Base-by-base conservation (phyloP, 2,113 vertebrate species). In the Onychostruthus taczanowskii region DNA sequence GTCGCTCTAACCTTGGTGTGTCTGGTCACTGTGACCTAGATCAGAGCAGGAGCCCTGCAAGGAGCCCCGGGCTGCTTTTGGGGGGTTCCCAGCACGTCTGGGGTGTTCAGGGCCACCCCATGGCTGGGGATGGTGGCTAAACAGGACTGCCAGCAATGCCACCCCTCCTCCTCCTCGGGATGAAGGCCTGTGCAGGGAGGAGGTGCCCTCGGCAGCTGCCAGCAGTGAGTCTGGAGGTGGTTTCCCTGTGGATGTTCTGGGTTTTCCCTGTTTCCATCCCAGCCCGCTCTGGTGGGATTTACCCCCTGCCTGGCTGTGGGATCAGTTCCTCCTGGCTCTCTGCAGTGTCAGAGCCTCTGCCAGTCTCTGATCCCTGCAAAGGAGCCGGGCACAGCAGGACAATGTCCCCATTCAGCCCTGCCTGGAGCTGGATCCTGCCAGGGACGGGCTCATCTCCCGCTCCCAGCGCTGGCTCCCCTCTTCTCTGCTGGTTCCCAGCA, bases 1-100 rank as follows among this genome's bases (percentile, higher is more conserved):
- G 86, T 93, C 20, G 13, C 61, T 74, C 24, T 50, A 95, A 86
- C 96, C 96, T 95, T 95, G 95, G 64, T 1, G 30, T 39, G 80
- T 52, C 84, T 88, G 74, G 66, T 63, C 8, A 0, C 14, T 1
- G 62, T 85, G 96, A 95, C 93, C 87, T 59, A 62, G 89, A 85
- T 79, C 46, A 69, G 87, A 56, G 72, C 62, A 28, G 86, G 78
- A 82, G 61, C 63, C 30, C 56, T 8, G 20, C 20, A 4, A 66
- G 62, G 52, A 82, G 41, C 76, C 31, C n/a, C 3, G 8, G 0
- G 26, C 55, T 35, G 64, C 68, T 50, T 44, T 20, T 0, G 5
- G 35, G 83, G 72, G 11, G 6, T 43, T 35, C 58, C 31, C 8
- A 4, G 67, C 53, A 17, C 0, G 0, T 9, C 43, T 43, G 37